These are phyloP conservation scores for Eupithecia exiguata DNA, from an alignment of 2,888 invertebrate species.

Conservation along the genomic window DNA sequence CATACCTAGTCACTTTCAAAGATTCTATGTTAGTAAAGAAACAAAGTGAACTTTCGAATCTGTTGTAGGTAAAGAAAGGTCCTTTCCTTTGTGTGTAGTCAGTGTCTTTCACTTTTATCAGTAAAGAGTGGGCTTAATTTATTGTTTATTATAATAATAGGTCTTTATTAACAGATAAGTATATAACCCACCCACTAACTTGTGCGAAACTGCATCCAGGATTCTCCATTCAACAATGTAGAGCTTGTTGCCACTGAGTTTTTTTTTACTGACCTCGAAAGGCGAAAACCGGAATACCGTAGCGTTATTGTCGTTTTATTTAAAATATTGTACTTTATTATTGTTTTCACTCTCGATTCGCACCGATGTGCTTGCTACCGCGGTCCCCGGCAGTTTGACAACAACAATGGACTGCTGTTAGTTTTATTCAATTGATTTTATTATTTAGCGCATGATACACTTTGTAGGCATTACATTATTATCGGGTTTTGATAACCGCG, in stretches of 20 bases:
- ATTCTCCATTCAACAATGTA: neutral
- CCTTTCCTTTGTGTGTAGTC: neutral
- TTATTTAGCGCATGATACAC: slow-evolving; percentile 56
- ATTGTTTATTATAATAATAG: neutral
- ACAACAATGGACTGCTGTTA: slow-evolving; percentile 51
- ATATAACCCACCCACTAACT: neutral
- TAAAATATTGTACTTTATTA: slow-evolving; percentile 46
- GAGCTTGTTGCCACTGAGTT: slow-evolving; percentile 13
- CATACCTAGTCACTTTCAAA: slow-evolving; percentile 24
- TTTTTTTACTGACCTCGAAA: slow-evolving; percentile 53
- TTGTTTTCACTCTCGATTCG: slow-evolving; percentile 53
- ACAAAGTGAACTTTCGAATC: slow-evolving; percentile 34
- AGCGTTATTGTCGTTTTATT: slow-evolving; percentile 65
- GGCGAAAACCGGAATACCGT: slow-evolving; percentile 65
- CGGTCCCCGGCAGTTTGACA: slow-evolving; percentile 61
- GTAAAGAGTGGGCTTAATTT: neutral
- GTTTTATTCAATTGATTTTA: slow-evolving; percentile 67
- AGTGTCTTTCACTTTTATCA: neutral
- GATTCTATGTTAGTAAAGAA: neutral
- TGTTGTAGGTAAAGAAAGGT: neutral
- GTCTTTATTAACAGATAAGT: neutral
- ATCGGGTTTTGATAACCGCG: slow-evolving; percentile 74
- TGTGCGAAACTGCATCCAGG: neutral
- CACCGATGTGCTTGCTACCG: slow-evolving; percentile 63
- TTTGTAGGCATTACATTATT: slow-evolving; percentile 49